phyloP scores from a whole-genome alignment of 2,113 vertebrate species.

The Erythrolamprus reginae region DNA sequence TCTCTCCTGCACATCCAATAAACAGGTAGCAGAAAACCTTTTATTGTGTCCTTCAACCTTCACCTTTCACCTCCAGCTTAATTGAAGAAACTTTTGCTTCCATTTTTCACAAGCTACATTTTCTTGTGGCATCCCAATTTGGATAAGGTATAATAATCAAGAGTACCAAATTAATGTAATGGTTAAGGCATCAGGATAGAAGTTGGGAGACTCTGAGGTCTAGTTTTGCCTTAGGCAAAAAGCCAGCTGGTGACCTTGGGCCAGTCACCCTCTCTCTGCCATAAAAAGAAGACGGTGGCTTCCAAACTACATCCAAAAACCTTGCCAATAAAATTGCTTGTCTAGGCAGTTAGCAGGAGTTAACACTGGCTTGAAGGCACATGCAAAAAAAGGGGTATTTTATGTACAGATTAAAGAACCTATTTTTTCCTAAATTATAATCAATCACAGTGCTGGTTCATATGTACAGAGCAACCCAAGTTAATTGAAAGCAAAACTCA shows the following conservation, averaged over 20 bases:
- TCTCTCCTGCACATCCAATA: neutral
- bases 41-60: neutral
- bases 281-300: neutral
- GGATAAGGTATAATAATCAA: neutral
- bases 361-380: neutral
- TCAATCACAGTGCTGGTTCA: neutral
- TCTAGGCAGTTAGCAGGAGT: neutral
- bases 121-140: neutral
- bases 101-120: neutral
- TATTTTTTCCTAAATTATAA: neutral
- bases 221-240: neutral
- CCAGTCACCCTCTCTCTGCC: neutral
- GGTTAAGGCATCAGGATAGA: neutral
- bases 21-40: neutral
- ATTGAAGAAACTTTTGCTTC: neutral
- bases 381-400: neutral
- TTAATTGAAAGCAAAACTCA: neutral
- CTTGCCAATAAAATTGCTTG: neutral
- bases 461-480: neutral
- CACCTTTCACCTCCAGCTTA: neutral
- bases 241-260: neutral
- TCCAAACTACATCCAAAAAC: neutral
- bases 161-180: neutral
- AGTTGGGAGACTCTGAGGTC: neutral
- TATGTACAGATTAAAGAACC: neutral